Conservation (phyloP, 2,888 invertebrate genomes). For the Athalia circularis region DNA sequence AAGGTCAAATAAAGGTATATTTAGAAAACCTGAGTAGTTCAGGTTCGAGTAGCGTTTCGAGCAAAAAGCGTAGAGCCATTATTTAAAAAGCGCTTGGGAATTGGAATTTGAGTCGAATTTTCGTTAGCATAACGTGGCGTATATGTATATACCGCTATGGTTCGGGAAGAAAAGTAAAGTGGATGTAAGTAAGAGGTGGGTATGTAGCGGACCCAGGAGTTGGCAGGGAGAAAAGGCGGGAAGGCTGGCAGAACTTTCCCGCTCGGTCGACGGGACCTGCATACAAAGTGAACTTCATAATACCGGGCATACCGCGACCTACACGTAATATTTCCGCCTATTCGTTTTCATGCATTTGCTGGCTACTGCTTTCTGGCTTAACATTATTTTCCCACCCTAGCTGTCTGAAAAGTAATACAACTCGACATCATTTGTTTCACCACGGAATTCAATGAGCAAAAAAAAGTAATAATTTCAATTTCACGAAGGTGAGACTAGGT, state of each 20-base stretch:
- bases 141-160: neutral
- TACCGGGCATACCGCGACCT: conserved; percentile 46
- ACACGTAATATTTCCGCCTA: conserved; percentile 60
- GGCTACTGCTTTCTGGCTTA: conserved; percentile 48
- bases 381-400: conserved; percentile 54
- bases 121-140: conserved; percentile 22
- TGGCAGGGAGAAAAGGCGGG: conserved; percentile 38
- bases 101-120: conserved; percentile 33
- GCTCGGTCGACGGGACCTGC: conserved; percentile 49
- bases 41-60: neutral
- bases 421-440: conserved; percentile 58
- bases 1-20: conserved; percentile 4
- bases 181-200: conserved; percentile 42
- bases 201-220: conserved; percentile 1
- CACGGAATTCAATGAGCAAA: conserved; percentile 49
- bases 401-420: conserved; percentile 57
- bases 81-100: conserved; percentile 26
- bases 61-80: neutral
- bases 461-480: conserved; percentile 61
- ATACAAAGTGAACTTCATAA: conserved; percentile 55
- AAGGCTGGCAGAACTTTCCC: conserved; percentile 48
- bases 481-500: conserved; percentile 44
- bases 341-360: conserved; percentile 58
- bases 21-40: neutral
- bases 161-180: conserved; percentile 39